Base-by-base conservation (phyloP, 2,888 invertebrate genomes). In the Ariolimax columbianus region DNA sequence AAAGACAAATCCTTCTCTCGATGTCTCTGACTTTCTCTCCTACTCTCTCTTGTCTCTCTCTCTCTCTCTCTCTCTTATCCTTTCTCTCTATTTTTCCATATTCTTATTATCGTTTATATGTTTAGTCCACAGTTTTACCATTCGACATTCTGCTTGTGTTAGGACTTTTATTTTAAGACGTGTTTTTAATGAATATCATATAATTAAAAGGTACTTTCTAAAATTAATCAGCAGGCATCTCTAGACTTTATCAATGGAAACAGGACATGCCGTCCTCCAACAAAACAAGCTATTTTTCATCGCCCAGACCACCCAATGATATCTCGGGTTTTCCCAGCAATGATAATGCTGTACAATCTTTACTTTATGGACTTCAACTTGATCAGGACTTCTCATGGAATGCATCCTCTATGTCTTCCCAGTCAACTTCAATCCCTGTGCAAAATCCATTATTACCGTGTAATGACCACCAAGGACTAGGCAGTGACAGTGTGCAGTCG, bases 301-400 rank as follows among this genome's bases (percentile, higher is more conserved):
- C 75, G 17, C 9, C 75, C 4, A 33, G 82, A 11, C 59, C 75
- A 23, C 73, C 75, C 6, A 38, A 38, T 30, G 63, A 82, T 36
- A 63, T n/a, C 38, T 30, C 75, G 14, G 43, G 75, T 9, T 59
- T 82, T 33, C 23, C 82, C 17, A 7, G 40, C 23, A 82, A 43
- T 38, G 82, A 82, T 38, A 73, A 26, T 63, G 72, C 26, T 23
- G 59, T 51, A n/a, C 55, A 77, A n/a, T 66, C 63, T 14, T 78
- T 77, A 30, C 55, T 83, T 0, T 70, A 38, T 51, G 66, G 68
- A 14, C 68, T 83, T 38, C 78, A 77, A 68, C 47, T 63, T 0
- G 83, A 83, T 36, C 77, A 78, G 11, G 83, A 83, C 30, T 83
- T 78, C 55, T 83, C 83, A 9, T 83, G 83, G 83, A 83, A 83